Evolutionary conservation across 2,797 vertebrate genomes (phyloP), one percentile per base, ranked within the genome.

Genomic region (Poeciliopsis paucimaculata): DNA sequence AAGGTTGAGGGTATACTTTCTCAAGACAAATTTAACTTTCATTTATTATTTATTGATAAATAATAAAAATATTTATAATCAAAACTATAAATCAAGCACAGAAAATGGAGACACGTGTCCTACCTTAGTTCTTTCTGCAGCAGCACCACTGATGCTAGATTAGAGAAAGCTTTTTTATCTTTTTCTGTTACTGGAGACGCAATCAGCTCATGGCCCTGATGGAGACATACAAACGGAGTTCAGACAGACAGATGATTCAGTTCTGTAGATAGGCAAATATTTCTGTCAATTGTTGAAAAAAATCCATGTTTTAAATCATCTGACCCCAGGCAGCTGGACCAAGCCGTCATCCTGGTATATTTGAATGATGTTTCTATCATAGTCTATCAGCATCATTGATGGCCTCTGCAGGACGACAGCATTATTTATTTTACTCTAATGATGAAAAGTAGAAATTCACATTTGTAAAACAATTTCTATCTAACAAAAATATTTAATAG

Each of bases 51-150:
- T 9, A 9, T 41, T 41, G 8, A 41, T 8, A 41, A 41, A 41
- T 41, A 41, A 41, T 41, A 34, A 34, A 1, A 41, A 41, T 41
- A 41, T 41, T 78, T 9, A 34, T 34, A 34, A 34, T 10, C 15
- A 43, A 39, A 73, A 72, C 51, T 34, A 26, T 0, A 12, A 51
- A n/a, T 68, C 15, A 51, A 62, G 28, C 13, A 78, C 60, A 55
- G 15, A 39, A 74, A 10, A 53, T 43, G 73, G 12, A 72, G 36
- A 73, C 66, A 31, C 15, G 43, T 7, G 20, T 95, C 96, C 96
- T 90, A 98, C 97, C 94, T 60, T 45, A 98, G 89, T 77, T 96
- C 95, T 66, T 84, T 87, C 83, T 98, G 96, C 82, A 97, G 86
- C 60, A 90, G 62, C 83, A 88, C 93, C 76, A 97, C 77, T 20